Conservation (phyloP, 2,888 invertebrate genomes). For the Anagyrus pseudococci region DNA sequence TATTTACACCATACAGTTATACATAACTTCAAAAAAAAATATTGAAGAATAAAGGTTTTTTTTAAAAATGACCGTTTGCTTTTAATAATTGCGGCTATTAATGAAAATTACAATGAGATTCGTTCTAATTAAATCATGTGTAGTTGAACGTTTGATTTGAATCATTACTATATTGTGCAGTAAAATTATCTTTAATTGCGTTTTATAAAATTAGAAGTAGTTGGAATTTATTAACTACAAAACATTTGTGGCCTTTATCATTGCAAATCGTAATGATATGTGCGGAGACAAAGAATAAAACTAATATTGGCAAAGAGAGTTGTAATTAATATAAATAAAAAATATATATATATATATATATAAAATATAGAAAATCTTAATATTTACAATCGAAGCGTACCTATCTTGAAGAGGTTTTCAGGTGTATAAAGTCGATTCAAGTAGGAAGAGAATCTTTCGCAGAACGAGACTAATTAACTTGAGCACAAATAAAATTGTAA, state of each 20-base stretch:
- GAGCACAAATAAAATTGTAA: slow-evolving; percentile 33
- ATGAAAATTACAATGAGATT: not conserved
- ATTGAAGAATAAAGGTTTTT: slow-evolving; percentile 9
- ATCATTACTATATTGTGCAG: too few relatives aligned
- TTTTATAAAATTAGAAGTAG: slow-evolving; percentile 2
- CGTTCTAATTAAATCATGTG: not conserved
- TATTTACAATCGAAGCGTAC: slow-evolving; percentile 27
- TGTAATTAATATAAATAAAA: slow-evolving; percentile 34
- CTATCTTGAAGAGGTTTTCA: slow-evolving; percentile 9
- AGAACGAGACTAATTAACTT: slow-evolving; percentile 23
- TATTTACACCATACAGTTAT: too few relatives aligned
- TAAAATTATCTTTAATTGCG: not conserved
- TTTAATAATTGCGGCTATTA: not conserved
- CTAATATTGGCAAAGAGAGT: slow-evolving; percentile 26
- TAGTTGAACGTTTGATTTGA: too few relatives aligned
- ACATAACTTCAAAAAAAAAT: slow-evolving; percentile 23
- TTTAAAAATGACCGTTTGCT: not conserved
- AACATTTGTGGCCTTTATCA: slow-evolving; percentile 40
- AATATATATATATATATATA: slow-evolving; percentile 28
- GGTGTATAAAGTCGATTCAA: slow-evolving; percentile 8
- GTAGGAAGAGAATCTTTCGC: slow-evolving; percentile 15
- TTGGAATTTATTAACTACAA: slow-evolving; percentile 32
- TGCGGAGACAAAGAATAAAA: slow-evolving; percentile 12
- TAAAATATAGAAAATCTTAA: slow-evolving; percentile 18
- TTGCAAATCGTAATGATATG: slow-evolving; percentile 31